phyloP scores from a whole-genome alignment of 2,113 vertebrate species.

The Hiodon tergisus region DNA sequence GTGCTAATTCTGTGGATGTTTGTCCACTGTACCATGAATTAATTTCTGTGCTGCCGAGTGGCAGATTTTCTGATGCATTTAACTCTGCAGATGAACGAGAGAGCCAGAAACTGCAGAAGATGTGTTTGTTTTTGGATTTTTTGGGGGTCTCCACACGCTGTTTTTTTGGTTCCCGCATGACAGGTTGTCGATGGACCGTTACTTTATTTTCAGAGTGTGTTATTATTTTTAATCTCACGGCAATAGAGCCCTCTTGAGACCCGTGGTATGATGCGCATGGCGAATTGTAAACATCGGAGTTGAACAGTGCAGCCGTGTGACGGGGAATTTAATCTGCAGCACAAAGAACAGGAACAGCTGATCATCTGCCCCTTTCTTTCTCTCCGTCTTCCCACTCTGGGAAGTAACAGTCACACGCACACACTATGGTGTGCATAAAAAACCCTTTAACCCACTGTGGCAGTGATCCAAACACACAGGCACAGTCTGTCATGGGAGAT shows the following conservation, averaged over 20 bases:
- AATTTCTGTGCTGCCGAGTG: too few species aligned
- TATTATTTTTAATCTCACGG: constrained; percentile 39
- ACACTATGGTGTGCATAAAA: background rate
- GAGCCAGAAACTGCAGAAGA: constrained; percentile 19
- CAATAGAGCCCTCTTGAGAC: constrained; percentile 37
- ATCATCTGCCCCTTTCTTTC: constrained; percentile 26
- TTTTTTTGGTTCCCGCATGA: background rate
- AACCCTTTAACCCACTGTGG: background rate
- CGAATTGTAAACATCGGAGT: constrained; percentile 54
- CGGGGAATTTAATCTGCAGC: constrained; percentile 53
- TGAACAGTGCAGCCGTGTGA: constrained; percentile 33
- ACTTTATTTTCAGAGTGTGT: constrained; percentile 2
- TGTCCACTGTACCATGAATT: too few species aligned
- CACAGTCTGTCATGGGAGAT: too few species aligned
- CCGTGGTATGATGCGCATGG: constrained; percentile 47
- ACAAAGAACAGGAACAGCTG: constrained; percentile 51
- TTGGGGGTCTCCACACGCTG: background rate
- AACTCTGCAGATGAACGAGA: constrained; percentile 21
- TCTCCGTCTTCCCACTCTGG: background rate
- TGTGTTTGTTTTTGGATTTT: background rate
- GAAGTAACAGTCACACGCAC: background rate
- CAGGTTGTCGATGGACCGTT: background rate
- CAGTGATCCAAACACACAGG: too few species aligned
- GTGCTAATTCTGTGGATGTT: background rate
- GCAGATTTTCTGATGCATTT: too few species aligned